Conservation (phyloP, 2,888 invertebrate species). For the Archips crataeganus region DNA sequence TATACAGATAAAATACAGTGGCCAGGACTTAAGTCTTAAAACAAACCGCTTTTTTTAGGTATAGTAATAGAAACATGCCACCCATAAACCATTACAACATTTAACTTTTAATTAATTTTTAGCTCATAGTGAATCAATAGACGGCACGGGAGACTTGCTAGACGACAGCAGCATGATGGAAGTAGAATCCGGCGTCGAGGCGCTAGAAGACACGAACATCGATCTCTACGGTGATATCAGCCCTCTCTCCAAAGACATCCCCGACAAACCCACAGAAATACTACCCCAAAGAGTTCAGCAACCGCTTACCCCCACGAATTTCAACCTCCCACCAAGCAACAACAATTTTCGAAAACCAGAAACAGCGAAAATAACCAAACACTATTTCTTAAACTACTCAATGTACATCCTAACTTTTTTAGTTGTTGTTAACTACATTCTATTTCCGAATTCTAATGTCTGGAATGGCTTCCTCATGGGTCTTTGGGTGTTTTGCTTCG, state of each 20-base stretch:
- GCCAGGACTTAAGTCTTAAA: no score
- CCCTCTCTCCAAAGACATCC: constrained; percentile 50
- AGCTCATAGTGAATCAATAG: constrained; percentile 66
- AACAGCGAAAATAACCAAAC: constrained; percentile 52
- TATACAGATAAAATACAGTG: no score
- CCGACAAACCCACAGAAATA: constrained; percentile 48
- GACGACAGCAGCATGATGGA: constrained; percentile 68
- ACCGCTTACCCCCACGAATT: constrained; percentile 54
- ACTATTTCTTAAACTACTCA: constrained; percentile 66
- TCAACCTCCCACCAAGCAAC: constrained; percentile 69
- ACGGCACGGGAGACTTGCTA: constrained; percentile 59
- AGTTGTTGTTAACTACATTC: constrained; percentile 63
- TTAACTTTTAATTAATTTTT: constrained; percentile 39
- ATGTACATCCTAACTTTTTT: constrained; percentile 75
- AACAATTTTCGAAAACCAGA: constrained; percentile 54
- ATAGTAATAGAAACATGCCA: no score
- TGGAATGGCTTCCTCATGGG: constrained; percentile 82
- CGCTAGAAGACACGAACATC: constrained; percentile 74
- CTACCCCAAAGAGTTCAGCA: constrained; percentile 45
- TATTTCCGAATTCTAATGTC: constrained; percentile 72
- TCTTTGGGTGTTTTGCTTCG: constrained; percentile 72
- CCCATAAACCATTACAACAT: no score
- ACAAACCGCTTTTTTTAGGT: no score
- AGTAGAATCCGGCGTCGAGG: constrained; percentile 83
- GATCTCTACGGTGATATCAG: constrained; percentile 68